A percentile compares a stretch with the other conserved stretches of the same genome.
phyloP scores from a whole-genome alignment of 2,888 invertebrate species.

The Tetragnatha montana region DNA sequence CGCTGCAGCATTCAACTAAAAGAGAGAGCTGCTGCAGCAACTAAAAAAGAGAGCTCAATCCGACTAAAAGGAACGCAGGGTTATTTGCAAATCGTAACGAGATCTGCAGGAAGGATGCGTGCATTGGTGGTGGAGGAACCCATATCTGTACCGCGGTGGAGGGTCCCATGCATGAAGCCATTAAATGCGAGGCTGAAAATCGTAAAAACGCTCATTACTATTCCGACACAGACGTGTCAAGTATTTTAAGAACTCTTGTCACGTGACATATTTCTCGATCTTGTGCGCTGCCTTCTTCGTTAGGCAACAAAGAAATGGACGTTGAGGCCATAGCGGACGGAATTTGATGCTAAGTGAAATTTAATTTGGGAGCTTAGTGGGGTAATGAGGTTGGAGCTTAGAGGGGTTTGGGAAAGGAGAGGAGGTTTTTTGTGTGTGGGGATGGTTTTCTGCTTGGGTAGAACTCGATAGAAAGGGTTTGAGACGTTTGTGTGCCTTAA shows the following conservation, averaged over 20 bases:
- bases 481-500: too few relatives aligned
- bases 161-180: conserved; percentile 58
- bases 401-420: too few relatives aligned
- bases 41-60: too few relatives aligned
- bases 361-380: not conserved
- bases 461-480: too few relatives aligned
- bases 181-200: conserved; percentile 52
- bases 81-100: not conserved
- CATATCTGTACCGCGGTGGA: conserved; percentile 31
- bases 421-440: too few relatives aligned
- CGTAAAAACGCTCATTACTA: conserved; percentile 63
- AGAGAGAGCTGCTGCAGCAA: too few relatives aligned
- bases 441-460: too few relatives aligned
- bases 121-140: conserved; percentile 32
- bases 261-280: conserved; percentile 54
- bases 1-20: too few relatives aligned
- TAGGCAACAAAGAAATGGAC: conserved; percentile 24
- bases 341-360: not conserved
- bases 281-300: not conserved
- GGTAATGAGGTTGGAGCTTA: too few relatives aligned
- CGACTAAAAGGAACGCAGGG: too few relatives aligned
- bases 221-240: conserved; percentile 59
- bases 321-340: not conserved
- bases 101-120: conserved; percentile 14
- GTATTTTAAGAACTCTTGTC: conserved; percentile 56